Base-by-base conservation (phyloP, 2,797 vertebrate species). In the Hapalemur alaotrensis region DNA sequence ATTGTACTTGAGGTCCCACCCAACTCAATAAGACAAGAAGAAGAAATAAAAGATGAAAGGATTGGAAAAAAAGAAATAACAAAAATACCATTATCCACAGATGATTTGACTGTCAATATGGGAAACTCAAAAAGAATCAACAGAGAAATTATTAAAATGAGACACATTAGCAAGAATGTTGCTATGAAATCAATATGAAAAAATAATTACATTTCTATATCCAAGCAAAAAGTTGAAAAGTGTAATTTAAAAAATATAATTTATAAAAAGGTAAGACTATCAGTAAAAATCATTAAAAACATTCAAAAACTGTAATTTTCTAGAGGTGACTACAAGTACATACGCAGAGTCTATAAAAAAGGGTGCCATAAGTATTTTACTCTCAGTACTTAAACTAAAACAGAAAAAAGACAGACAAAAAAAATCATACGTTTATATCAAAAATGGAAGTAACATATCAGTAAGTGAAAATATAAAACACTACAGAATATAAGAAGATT, bases 91-190 rank as follows among this genome's bases (percentile, higher is more conserved):
- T 85, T 73, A 79, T 50, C 52, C 3, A n/a, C 48, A 81, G 28
- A 57, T 75, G 13, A 81, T 67, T 12, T 73, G 43, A 78, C 13
- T 85, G 23, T 50, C n/a, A 52, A 43, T 48, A 75, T 1, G 54
- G 32, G 73, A 91, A 91, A 85, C 35, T 92, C 28, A 84, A 79
- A 83, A 83, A 75, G 15, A 80, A 70, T 85, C 30, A 78, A 90
- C n/a, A 84, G 30, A 72, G 15, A 69, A 83, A 90, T 67, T 46
- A 89, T 23, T 89, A 81, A 46, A 76, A 83, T 59, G 54, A 70
- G 25, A 87, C 12, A 73, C 22, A 54, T 59, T 69, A 50, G 80
- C 52, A 70, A 79, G 63, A 23, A 35, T 91, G 57, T 73, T 52
- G 15, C 18, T 91, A 79, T 35, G 18, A 95, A 63, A 85, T 91